Evolutionary conservation across 2,113 vertebrate species (phyloP), one percentile per base, ranked within the genome.

Genomic region (Dascyllus trimaculatus): DNA sequence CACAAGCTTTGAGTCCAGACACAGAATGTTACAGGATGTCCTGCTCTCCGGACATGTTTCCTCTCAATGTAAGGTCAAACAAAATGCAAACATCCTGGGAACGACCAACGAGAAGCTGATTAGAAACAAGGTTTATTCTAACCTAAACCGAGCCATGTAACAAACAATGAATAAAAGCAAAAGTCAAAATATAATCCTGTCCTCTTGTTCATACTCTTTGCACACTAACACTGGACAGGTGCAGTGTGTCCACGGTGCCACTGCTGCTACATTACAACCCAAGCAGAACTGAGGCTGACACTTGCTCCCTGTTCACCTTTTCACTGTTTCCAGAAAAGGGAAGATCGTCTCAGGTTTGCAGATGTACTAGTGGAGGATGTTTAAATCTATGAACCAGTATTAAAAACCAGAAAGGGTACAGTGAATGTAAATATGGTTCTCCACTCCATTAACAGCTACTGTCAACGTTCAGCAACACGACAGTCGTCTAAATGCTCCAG

Each of bases 221-320:
- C 2, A 10, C 49, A 25, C 14, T 4, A 38, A 29, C 53, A 75
- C 15, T 25, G 54, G 18, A 66, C 59, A 64, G 24, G 51, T 29
- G 24, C 43, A 51, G 8, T 49, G 38, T 71, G 45, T 53, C 53
- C 25, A 35, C 11, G 32, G 71, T 24, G 45, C 53, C 43, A 24
- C 38, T 54, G 62, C 46, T 63, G 32, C 21, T 18, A 46, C 58
- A n/a, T 25, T 52, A 57, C 25, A 35, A 58, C 62, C 11, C 67
- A 26, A 67, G 57, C 62, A 58, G 45, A 73, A 59, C 35, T 22
- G 45, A 67, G 22, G 48, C 38, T 61, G 67, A 45, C 38, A 66
- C 21, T 64, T 2, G 21, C 32, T 14, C 49, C 35, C 24, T 32
- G 45, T 51, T 67, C 24, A 64, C 48, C 38, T 74, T 45, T 63